Percentiles rank a stretch among this genome's conserved stretches.
These are phyloP conservation scores for Emydocephalus ijimae DNA, from an alignment of 2,113 vertebrate species.

Conservation along the genomic window DNA sequence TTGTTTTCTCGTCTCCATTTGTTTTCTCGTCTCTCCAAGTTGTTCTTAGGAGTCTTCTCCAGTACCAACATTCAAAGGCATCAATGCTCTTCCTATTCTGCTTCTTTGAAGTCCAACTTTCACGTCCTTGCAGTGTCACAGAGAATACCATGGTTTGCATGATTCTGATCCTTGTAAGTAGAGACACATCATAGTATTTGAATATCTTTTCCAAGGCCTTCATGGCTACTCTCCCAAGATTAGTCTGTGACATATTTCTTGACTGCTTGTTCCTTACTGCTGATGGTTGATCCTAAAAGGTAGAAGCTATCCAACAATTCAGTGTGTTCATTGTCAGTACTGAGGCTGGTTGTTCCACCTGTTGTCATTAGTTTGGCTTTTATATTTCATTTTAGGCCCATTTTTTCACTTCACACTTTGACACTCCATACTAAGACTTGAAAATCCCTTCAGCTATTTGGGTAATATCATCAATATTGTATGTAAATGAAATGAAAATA, in stretches of 20 bases:
- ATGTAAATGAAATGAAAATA: not conserved
- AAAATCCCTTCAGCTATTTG: not conserved
- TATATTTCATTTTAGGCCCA: not conserved
- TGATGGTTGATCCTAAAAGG: not conserved
- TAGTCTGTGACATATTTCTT: not conserved
- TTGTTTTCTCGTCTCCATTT: not conserved
- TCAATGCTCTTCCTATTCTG: not conserved
- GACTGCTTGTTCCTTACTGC: not conserved
- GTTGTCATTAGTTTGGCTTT: not conserved
- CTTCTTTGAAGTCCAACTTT: not conserved
- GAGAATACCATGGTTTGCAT: not conserved
- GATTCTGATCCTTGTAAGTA: not conserved
- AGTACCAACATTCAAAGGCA: not conserved
- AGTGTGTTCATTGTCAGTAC: not conserved
- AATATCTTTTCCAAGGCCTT: not conserved
- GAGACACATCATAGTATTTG: not conserved
- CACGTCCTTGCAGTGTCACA: not conserved
- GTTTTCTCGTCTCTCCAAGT: not conserved
- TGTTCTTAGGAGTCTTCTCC: not conserved
- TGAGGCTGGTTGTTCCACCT: not conserved
- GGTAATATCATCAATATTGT: not conserved
- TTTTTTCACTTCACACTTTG: not conserved
- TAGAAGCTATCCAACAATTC: not conserved
- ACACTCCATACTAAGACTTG: not conserved
- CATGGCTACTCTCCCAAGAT: not conserved